Base-by-base conservation (phyloP, 1,140 invertebrate species). In the Oryzaephilus surinamensis region DNA sequence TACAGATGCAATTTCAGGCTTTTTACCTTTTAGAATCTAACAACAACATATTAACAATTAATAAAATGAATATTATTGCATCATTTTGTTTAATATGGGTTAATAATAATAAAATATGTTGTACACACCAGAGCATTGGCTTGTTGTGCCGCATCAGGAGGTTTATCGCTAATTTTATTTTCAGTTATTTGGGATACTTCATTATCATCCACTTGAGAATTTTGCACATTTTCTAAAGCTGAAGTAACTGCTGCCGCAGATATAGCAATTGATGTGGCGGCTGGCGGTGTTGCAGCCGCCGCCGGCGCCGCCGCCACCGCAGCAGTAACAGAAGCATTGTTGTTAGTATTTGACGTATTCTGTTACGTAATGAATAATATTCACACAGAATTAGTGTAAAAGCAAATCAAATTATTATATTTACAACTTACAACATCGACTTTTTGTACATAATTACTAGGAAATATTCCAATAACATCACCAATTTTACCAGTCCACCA, bases 401-500 rank as follows among this genome's bases (percentile, higher is more conserved):
- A 6, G 8, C 15, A 37, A 6, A 21, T 23, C 16, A 21, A 7
- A 20, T 8, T n/a, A 8, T 17, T 20, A 32, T 16, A 13, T n/a
- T 13, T n/a, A 17, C 8, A 32, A 51, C 49, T 54, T 50, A 70
- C 67, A 55, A 68, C 60, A 51, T 75, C 70, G 17, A 64, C 68
- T 49, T 72, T 74, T 51, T 82, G 76, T 12, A 93, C 88, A 63
- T 92, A 93, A 71, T 93, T 94, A 1, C 83, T 88, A 1, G 96
- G 96, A 65, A 99, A 99, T 44, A 98, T 93, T 13, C 96, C 96
- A 8, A 53, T 36, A 24, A 32, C 47, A 34, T 56, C 48, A 24
- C 77, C 87, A 49, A 95, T 80, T 32, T 74, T 76, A 21, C 96
- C 96, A 6, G 92, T 96, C 95, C 95, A 98, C 95, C 95, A 98